Conservation (phyloP, 2,888 invertebrate species). For the Chrysolina haemoptera region DNA sequence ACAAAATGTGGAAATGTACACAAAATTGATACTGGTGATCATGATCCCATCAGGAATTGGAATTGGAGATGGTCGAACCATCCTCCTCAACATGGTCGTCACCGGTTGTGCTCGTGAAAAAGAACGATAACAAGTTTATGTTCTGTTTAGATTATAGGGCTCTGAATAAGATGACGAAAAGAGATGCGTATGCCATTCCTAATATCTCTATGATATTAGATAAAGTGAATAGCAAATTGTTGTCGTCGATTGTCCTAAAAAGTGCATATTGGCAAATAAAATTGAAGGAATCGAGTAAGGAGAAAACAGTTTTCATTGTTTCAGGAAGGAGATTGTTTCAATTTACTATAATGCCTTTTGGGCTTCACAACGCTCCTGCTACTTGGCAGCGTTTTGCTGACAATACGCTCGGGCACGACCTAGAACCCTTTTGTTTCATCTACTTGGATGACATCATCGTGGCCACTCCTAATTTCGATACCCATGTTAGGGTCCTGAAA, state of each 20-base stretch:
- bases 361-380: slow-evolving; percentile 4
- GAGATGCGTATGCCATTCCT: slow-evolving; percentile 16
- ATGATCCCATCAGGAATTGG: background rate
- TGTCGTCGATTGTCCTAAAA: background rate
- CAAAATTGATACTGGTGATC: no score
- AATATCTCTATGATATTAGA: slow-evolving; percentile 3
- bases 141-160: slow-evolving; percentile 53
- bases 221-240: background rate
- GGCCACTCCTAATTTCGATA: slow-evolving; percentile 41
- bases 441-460: slow-evolving; percentile 49
- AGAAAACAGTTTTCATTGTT: slow-evolving; percentile 25
- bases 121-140: slow-evolving; percentile 49
- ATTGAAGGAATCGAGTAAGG: background rate
- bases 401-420: slow-evolving; percentile 1
- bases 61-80: slow-evolving; percentile 36
- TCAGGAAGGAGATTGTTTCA: background rate
- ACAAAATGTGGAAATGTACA: slow-evolving; percentile 29
- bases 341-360: slow-evolving; percentile 17
- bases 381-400: slow-evolving; percentile 12
- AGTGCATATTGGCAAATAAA: background rate
- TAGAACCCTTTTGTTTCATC: slow-evolving; percentile 28
- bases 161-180: slow-evolving; percentile 46
- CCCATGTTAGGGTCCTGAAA: slow-evolving; percentile 18
- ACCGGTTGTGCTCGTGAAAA: slow-evolving; percentile 58
- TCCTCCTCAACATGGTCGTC: slow-evolving; percentile 59